Conservation (phyloP, 2,797 vertebrate genomes). For the Alcedo quadribrachys region DNA sequence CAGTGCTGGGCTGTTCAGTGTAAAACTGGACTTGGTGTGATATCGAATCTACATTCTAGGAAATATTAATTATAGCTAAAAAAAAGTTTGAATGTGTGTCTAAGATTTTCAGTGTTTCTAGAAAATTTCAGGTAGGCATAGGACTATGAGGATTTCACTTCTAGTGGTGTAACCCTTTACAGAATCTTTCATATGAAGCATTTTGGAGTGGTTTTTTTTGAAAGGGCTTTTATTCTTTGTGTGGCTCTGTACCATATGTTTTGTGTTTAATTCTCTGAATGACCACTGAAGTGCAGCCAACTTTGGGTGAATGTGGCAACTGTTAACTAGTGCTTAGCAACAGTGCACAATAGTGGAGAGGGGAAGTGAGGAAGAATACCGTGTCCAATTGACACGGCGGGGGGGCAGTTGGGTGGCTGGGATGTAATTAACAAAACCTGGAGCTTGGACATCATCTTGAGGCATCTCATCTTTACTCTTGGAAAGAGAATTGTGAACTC, state of each 20-base stretch:
- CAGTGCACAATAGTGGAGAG: constrained; percentile 55
- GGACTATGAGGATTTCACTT: neutral
- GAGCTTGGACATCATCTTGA: constrained; percentile 41
- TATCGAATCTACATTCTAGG: neutral
- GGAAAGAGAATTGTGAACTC: neutral
- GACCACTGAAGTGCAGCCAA: constrained; percentile 37
- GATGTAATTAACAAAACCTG: constrained; percentile 55
- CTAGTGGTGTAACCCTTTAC: neutral
- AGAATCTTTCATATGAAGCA: neutral
- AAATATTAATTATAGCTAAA: neutral
- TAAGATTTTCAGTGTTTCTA: neutral
- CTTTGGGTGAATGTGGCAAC: constrained; percentile 66
- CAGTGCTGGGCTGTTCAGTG: neutral
- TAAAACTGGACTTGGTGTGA: neutral
- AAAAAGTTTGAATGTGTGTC: neutral
- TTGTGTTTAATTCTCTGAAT: constrained; percentile 60
- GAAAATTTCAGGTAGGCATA: neutral
- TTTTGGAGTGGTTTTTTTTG: neutral
- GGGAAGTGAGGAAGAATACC: constrained; percentile 66
- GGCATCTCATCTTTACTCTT: neutral
- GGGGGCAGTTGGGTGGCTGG: constrained; percentile 60
- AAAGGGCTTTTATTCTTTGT: neutral
- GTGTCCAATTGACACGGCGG: constrained; percentile 67
- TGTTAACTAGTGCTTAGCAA: constrained; percentile 65
- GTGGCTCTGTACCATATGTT: constrained; percentile 58